A percentile compares a stretch with the other conserved stretches of the same genome.
phyloP scores from a whole-genome alignment of 2,113 vertebrate genomes.

The Datnioides undecimradiatus region DNA sequence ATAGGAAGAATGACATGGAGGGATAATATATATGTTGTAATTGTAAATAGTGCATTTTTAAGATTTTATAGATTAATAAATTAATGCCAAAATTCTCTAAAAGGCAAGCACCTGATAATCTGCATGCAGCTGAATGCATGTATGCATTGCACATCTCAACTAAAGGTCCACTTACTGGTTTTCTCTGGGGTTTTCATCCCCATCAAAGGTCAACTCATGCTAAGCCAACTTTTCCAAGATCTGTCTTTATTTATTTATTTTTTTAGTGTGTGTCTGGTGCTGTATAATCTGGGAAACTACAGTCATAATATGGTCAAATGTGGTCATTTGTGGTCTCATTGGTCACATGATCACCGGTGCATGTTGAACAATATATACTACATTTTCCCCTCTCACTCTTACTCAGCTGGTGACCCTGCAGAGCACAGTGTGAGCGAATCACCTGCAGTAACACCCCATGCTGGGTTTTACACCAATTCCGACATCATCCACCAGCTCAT shows the following conservation, averaged over 20 bases:
- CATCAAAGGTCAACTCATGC: not conserved
- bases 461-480: not conserved
- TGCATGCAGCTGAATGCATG: no score
- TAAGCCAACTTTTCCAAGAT: not conserved
- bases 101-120: not conserved
- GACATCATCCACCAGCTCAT: not conserved
- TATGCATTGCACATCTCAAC: no score
- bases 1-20: not conserved
- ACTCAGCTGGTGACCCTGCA: not conserved
- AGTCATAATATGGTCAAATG: not conserved
- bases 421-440: not conserved
- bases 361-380: not conserved
- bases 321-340: no score
- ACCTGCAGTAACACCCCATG: not conserved
- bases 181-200: not conserved
- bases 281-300: not conserved
- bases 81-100: not conserved
- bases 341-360: not conserved
- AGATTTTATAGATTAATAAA: not conserved
- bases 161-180: not conserved
- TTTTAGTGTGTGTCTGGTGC: not conserved
- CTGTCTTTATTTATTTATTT: no score
- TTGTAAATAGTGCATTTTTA: no score
- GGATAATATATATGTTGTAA: not conserved
- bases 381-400: not conserved